phyloP scores from a whole-genome alignment of 1,140 invertebrate species.

The Drosophila oshimai region DNA sequence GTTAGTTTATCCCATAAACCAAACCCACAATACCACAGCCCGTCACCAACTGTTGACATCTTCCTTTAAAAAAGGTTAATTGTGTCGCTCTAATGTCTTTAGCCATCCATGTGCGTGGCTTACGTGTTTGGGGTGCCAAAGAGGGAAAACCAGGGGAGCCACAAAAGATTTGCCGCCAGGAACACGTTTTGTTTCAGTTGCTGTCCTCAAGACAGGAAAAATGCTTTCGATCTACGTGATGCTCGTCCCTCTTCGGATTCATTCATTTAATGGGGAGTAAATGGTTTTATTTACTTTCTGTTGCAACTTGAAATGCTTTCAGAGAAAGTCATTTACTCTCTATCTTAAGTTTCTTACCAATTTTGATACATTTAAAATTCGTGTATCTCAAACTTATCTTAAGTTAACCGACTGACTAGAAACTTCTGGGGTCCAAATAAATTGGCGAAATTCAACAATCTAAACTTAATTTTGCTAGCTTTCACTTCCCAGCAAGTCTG shows the following conservation, averaged over 20 bases:
- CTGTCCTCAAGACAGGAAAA: constrained; percentile 25
- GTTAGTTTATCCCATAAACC: neutral
- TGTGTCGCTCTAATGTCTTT: constrained; percentile 48
- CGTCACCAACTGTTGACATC: constrained; percentile 32
- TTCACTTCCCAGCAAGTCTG: neutral
- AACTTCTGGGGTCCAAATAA: constrained; percentile 22
- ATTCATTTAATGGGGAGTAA: constrained; percentile 29
- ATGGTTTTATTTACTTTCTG: constrained; percentile 28
- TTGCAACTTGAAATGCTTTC: constrained; percentile 2
- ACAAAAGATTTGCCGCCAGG: constrained; percentile 24
- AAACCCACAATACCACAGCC: constrained; percentile 4
- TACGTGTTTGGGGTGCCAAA: constrained; percentile 37
- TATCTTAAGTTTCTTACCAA: neutral
- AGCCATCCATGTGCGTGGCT: constrained; percentile 43
- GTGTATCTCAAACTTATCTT: neutral
- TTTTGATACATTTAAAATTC: constrained; percentile 5
- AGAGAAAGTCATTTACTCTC: neutral
- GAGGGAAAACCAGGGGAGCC: neutral
- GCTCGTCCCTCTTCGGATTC: constrained; percentile 15
- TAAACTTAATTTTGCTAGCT: constrained; percentile 9
- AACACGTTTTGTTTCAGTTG: constrained; percentile 45
- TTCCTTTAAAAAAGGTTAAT: constrained; percentile 51
- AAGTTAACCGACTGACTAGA: neutral
- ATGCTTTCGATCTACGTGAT: constrained; percentile 46
- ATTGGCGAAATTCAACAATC: constrained; percentile 4